phyloP scores from a whole-genome alignment of 2,888 invertebrate genomes.

The Suillia variegata region DNA sequence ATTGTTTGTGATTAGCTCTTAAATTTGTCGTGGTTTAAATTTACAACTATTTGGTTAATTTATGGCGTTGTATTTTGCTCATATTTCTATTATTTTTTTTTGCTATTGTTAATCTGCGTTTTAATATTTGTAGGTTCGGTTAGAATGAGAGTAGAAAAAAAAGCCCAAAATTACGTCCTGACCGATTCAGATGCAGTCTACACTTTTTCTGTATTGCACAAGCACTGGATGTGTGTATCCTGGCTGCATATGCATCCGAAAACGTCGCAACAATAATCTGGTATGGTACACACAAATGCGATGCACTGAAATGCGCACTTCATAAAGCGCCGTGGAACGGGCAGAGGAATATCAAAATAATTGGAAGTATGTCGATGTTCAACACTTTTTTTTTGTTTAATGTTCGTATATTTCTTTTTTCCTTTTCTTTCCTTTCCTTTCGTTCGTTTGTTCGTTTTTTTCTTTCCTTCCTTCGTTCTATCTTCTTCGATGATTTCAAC shows the following conservation, averaged over 20 bases:
- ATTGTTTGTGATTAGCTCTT: no score
- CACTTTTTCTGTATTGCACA: conserved; percentile 37
- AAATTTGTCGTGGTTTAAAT: no score
- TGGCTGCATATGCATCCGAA: conserved; percentile 23
- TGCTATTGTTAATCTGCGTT: background rate
- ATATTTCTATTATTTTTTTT: background rate
- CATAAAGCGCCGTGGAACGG: conserved; percentile 19
- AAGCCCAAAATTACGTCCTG: background rate
- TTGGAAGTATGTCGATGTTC: conserved; percentile 51
- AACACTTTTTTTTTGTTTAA: conserved; percentile 2
- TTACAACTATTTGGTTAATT: no score
- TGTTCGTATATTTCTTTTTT: no score
- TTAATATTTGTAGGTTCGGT: background rate
- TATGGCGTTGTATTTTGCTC: background rate
- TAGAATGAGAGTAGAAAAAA: no score
- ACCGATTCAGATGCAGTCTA: conserved; percentile 2
- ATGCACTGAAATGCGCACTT: conserved; percentile 32
- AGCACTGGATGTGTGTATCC: conserved; percentile 34
- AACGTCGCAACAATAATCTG: conserved; percentile 34
- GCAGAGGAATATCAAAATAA: conserved; percentile 45
- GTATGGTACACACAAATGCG: conserved; percentile 19
- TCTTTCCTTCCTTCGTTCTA: no score
- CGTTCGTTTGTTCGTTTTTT: no score
- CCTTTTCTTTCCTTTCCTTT: no score
- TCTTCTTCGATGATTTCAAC: no score